Evolutionary conservation across 1,140 invertebrate genomes (phyloP).

Genomic region (Chionoecetes opilio): DNA sequence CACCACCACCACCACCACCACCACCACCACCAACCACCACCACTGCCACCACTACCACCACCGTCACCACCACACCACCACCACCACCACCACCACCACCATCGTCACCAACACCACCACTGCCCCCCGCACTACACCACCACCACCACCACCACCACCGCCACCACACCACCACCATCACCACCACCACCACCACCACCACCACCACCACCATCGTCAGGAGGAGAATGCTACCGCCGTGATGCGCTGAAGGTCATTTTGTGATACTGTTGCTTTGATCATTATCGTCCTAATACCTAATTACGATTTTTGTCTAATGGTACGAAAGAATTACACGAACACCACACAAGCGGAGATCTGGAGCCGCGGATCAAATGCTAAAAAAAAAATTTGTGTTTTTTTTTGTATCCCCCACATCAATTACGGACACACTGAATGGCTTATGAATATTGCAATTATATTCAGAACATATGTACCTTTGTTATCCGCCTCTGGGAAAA

Average conservation of each 20-base stretch:
- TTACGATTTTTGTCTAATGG: conserved; percentile 21
- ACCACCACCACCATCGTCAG: background rate
- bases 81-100: background rate
- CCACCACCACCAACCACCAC: background rate
- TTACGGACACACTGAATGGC: conserved; percentile 21
- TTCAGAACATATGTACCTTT: conserved; percentile 35
- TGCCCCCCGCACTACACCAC: background rate
- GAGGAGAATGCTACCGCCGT: background rate
- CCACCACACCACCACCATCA: background rate
- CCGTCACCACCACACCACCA: background rate
- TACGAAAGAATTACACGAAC: background rate
- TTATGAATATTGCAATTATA: conserved; percentile 41
- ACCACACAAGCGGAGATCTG: background rate
- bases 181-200: background rate
- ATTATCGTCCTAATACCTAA: background rate
- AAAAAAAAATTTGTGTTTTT: background rate
- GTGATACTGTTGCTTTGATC: background rate
- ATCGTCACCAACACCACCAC: background rate
- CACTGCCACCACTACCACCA: background rate
- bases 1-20: background rate
- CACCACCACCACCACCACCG: background rate
- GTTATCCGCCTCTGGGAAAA: conserved; percentile 31
- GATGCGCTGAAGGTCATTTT: background rate
- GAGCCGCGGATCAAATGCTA: conserved; percentile 28
- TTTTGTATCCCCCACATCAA: background rate